Percentiles rank a stretch among this genome's conserved stretches.
Evolutionary conservation across 1,140 invertebrate species (phyloP).

Genomic region (Micrasema longulum): DNA sequence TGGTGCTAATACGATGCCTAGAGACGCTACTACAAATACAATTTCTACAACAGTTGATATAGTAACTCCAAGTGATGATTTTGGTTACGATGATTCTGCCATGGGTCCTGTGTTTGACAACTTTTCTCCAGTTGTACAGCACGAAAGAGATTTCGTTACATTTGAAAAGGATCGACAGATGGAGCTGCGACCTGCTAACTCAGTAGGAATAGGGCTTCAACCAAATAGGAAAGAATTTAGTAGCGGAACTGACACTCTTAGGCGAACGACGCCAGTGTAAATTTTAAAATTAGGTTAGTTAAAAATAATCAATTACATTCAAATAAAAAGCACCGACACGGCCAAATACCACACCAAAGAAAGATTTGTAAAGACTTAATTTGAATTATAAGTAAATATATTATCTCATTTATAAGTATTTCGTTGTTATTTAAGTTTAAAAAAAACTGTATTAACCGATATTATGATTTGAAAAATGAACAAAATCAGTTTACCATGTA

Average conservation of each 20-base stretch:
- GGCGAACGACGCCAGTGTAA: conserved; percentile 64
- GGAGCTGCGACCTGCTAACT: conserved; percentile 50
- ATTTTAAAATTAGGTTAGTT: background rate
- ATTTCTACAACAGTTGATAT: conserved; percentile 62
- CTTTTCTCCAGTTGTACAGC: conserved; percentile 59
- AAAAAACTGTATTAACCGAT: background rate
- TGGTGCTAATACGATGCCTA: conserved; percentile 53
- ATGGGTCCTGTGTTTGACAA: conserved; percentile 59
- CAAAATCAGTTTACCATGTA: no score
- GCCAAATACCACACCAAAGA: background rate
- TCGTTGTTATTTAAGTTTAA: background rate
- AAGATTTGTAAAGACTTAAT: background rate
- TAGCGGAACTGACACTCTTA: conserved; percentile 56
- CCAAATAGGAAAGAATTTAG: conserved; percentile 46
- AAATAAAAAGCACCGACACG: background rate
- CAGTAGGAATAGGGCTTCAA: conserved; percentile 54
- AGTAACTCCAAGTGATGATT: conserved; percentile 53
- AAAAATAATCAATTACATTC: background rate
- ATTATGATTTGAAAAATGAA: background rate
- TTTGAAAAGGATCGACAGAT: conserved; percentile 62
- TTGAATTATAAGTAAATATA: background rate
- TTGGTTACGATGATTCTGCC: conserved; percentile 52
- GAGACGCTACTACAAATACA: conserved; percentile 61
- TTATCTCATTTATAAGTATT: background rate
- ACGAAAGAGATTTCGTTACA: conserved; percentile 61